These are phyloP conservation scores for Glaucomys volans DNA, from an alignment of 2,113 vertebrate species.

Conservation along the genomic window DNA sequence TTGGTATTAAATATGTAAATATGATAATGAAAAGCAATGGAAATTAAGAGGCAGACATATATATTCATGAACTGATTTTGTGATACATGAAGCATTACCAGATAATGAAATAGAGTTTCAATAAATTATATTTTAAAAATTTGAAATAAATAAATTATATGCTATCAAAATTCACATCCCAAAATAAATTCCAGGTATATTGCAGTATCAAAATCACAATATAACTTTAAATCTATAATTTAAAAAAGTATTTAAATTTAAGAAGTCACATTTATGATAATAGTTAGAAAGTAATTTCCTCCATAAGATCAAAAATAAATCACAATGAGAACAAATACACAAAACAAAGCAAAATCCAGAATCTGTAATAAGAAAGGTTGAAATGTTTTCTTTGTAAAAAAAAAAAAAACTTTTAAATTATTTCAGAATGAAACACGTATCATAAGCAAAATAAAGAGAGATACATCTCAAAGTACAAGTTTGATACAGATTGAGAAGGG, in stretches of 20 bases:
- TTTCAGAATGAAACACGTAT: slow-evolving; percentile 48
- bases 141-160: neutral
- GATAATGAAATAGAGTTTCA: neutral
- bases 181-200: neutral
- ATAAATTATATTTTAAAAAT: neutral
- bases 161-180: neutral
- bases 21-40: neutral
- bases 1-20: neutral
- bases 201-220: neutral
- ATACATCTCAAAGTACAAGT: neutral
- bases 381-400: neutral
- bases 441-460: slow-evolving; percentile 30
- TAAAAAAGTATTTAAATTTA: neutral
- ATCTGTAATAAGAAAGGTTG: neutral
- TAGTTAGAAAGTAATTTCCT: neutral
- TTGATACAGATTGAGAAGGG: neutral
- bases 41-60: neutral
- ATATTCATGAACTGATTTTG: neutral
- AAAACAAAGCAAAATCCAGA: neutral
- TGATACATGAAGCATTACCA: neutral
- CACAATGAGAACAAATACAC: neutral
- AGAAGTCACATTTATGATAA: neutral
- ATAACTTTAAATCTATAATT: neutral
- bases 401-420: neutral
- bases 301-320: neutral